Evolutionary conservation across 2,113 vertebrate species (phyloP), one percentile per base, ranked within the genome.

Genomic region (Poecile atricapillus): DNA sequence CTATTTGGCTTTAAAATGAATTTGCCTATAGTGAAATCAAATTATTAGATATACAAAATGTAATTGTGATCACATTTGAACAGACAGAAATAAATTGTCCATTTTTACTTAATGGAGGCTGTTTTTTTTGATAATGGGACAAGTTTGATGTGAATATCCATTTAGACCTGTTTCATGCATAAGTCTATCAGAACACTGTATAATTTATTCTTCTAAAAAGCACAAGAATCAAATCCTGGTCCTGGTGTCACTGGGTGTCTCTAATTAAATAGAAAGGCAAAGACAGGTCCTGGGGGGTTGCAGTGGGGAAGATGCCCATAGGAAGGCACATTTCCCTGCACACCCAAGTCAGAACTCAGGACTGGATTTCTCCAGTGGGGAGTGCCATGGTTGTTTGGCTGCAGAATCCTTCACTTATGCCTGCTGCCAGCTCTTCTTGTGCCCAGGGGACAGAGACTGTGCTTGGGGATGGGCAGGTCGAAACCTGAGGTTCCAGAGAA

Each of bases 1-100:
- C n/a, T 77, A 47, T 69, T 80, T 74, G 75, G 71, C 84, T 91
- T 79, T 62, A n/a, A 83, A 89, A 68, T 65, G 11, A 76, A 88
- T 62, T 25, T 90, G 44, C 46, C 93, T 35, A 30, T 69, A 79
- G 13, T 25, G 8, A 82, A 94, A 69, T 67, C 39, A 90, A 85
- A 85, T 39, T 0, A 83, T 44, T 74, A 88, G 30, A 65, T 87
- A 59, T 63, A 44, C 7, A 47, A 85, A 85, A 70, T 79, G 17
- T 65, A 77, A 63, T 50, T 67, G 46, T 81, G n/a, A n/a, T 74
- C 56, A 55, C 23, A 50, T 81, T 88, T 83, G 47, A 88, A 83
- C 43, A 88, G 56, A 81, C 8, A 65, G 25, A 68, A 96, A 77
- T 84, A 87, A 94, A 87, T 63, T 44, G 14, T 53, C 30, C 5